Conservation (phyloP, 1,140 invertebrate genomes). For the Euura saliciscinereae region DNA sequence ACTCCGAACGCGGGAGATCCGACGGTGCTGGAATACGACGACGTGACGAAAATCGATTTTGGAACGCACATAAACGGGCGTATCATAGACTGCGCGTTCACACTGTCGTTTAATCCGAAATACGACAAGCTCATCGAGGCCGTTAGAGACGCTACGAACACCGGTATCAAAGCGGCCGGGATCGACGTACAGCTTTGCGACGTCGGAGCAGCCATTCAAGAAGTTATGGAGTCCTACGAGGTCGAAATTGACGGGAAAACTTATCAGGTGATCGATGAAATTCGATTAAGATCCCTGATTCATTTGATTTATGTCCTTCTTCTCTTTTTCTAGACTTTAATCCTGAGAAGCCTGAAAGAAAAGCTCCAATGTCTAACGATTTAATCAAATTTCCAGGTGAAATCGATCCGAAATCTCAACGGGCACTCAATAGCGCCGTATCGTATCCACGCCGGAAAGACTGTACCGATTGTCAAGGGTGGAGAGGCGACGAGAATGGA, state of each 20-base stretch:
- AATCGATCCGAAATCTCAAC: slow-evolving; percentile 97
- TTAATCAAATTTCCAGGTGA: slow-evolving; percentile 65
- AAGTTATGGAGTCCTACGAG: slow-evolving; percentile 99
- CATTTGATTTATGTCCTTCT: too few relatives aligned
- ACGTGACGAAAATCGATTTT: slow-evolving; percentile 99
- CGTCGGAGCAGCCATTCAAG: slow-evolving; percentile 96
- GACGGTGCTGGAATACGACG: slow-evolving; percentile 93
- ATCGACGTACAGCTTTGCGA: slow-evolving; percentile 98
- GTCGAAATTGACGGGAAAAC: slow-evolving; percentile 97
- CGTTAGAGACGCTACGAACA: slow-evolving; percentile 97
- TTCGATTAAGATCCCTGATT: not conserved
- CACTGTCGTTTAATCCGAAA: slow-evolving; percentile 94
- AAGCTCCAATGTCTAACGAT: not conserved
- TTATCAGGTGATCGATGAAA: slow-evolving; percentile 68
- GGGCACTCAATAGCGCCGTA: slow-evolving; percentile 98
- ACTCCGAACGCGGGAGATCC: slow-evolving; percentile 98
- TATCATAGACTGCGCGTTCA: slow-evolving; percentile 99
- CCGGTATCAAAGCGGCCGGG: slow-evolving; percentile 92
- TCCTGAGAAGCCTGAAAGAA: too few relatives aligned
- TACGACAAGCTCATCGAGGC: slow-evolving; percentile 96
- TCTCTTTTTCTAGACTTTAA: too few relatives aligned
- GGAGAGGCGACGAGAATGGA: slow-evolving; percentile 98
- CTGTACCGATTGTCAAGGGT: slow-evolving; percentile 99
- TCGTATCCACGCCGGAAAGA: slow-evolving; percentile 98
- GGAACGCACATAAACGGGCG: slow-evolving; percentile 98